phyloP scores from a whole-genome alignment of 2,888 invertebrate genomes.

The Branchipolynoe longqiensis region DNA sequence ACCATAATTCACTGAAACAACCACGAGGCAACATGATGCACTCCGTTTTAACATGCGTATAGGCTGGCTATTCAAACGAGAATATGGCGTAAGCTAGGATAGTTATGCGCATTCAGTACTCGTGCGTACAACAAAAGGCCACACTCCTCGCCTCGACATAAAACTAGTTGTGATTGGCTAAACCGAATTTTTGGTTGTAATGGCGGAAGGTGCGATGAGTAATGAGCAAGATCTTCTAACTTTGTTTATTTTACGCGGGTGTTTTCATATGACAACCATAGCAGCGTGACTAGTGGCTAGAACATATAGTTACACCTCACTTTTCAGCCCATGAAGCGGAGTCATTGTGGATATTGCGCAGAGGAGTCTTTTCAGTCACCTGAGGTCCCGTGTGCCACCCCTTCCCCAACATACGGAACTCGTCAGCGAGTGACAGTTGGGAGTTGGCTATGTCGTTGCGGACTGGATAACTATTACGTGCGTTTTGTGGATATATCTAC shows the following conservation, averaged over 20 bases:
- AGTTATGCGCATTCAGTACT: too few relatives aligned
- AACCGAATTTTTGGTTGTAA: slow-evolving; percentile 35
- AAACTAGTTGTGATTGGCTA: slow-evolving; percentile 15
- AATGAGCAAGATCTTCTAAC: slow-evolving; percentile 26
- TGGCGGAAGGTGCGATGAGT: slow-evolving; percentile 51
- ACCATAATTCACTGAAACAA: too few relatives aligned
- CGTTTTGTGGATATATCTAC: background rate
- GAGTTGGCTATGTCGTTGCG: slow-evolving; percentile 18
- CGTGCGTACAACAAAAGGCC: too few relatives aligned
- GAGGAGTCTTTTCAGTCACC: background rate
- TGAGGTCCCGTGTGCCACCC: background rate
- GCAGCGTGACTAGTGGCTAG: background rate
- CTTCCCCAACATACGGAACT: slow-evolving; percentile 26
- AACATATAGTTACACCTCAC: background rate
- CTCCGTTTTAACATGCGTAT: too few relatives aligned
- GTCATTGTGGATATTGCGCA: slow-evolving; percentile 28
- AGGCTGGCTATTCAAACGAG: too few relatives aligned
- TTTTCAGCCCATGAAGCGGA: background rate
- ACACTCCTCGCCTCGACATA: slow-evolving; percentile 6
- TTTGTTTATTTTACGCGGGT: slow-evolving; percentile 38
- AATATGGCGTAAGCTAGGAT: too few relatives aligned
- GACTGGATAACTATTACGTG: slow-evolving; percentile 41
- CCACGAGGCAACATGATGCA: too few relatives aligned
- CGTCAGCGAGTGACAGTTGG: slow-evolving; percentile 47
- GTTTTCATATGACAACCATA: background rate